Evolutionary conservation across 2,797 vertebrate species (phyloP).

Genomic region (Bradypodion ventrale): DNA sequence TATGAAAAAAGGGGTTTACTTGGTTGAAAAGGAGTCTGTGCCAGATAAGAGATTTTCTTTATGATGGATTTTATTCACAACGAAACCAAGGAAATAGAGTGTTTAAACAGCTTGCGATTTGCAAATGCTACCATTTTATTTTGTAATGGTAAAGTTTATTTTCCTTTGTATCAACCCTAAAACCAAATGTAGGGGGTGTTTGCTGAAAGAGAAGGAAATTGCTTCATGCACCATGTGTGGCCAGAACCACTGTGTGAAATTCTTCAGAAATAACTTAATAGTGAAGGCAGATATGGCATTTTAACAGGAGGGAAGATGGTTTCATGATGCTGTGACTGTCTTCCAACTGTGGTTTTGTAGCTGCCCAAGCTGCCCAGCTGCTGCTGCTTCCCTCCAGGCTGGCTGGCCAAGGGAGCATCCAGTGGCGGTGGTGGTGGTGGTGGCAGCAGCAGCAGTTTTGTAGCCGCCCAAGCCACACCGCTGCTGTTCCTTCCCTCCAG

Average conservation of each 20-base stretch:
- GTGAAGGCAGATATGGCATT: not conserved
- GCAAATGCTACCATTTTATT: constrained; percentile 13
- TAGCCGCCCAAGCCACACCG: no score
- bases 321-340: not conserved
- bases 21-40: not conserved
- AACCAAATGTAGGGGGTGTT: not conserved
- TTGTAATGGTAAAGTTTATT: not conserved
- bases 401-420: no score
- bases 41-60: not conserved
- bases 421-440: no score
- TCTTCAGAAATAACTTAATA: not conserved
- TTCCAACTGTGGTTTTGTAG: no score
- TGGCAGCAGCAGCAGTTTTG: no score
- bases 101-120: constrained; percentile 13
- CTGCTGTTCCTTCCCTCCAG: no score
- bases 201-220: not conserved
- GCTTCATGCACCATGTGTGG: not conserved
- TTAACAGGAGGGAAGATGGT: not conserved
- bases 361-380: no score
- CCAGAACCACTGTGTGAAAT: not conserved
- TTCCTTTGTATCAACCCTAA: not conserved
- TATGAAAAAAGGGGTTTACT: not conserved
- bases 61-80: not conserved
- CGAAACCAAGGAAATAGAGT: not conserved
- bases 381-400: no score